Evolutionary conservation across 2,888 invertebrate species (phyloP), one percentile per base, ranked within the genome.

Genomic region (Dysmachus trigonus): DNA sequence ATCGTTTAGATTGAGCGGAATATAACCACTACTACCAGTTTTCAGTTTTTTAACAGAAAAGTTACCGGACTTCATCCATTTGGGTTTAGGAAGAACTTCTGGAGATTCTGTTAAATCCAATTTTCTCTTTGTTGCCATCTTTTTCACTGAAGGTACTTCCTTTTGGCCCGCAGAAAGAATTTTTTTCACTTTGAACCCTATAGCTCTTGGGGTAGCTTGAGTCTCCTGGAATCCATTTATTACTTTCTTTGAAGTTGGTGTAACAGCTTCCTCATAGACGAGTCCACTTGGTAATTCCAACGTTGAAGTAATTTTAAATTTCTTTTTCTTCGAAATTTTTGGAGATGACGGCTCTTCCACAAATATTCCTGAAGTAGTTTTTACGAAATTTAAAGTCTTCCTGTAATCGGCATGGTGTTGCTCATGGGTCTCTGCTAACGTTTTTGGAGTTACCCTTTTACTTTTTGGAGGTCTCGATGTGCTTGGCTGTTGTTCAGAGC

Each of bases 241-340:
- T 6, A 38, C 35, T 38, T 30, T 86, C n/a, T 77, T 85, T 1
- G 33, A 13, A 87, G 51, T 88, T 5, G 91, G 91, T 0, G 91
- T 90, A 5, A 88, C 41, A 2, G 90, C 90, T 87, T 91, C 91
- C 5, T 91, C 90, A 27, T 88, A 87, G 2, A 91, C 89, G n/a
- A 88, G 88, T n/a, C 91, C 91, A 10, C 90, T 89, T 2, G 89
- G 85, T 33, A 90, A 88, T 31, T 89, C 88, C 6, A 72, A 31
- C 15, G 27, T 85, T 2, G 79, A 72, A 4, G 79, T 72, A 18
- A 85, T 53, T 41, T 73, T 84, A 1, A 35, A 13, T 35, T 51
- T 73, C 15, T 82, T 71, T 7, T 18, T 73, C 27, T 84, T 47
- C 6, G 8, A 5, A 15, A 33, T 10, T 2, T 31, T 4, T 30